phyloP scores from a whole-genome alignment of 2,113 vertebrate species.

The Neoarius graeffei region DNA sequence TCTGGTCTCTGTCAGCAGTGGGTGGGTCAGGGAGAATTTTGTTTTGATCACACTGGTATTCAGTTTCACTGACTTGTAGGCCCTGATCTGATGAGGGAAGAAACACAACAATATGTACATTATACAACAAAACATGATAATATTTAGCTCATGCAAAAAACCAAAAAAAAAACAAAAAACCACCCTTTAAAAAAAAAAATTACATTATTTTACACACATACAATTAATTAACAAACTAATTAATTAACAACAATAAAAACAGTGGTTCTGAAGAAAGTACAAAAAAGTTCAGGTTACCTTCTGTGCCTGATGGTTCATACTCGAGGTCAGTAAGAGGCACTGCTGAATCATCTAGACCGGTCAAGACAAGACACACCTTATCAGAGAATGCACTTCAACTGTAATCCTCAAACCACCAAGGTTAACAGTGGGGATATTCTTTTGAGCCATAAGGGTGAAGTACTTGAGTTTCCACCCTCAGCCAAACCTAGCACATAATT shows the following conservation, averaged over 20 bases:
- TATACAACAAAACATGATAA: neutral
- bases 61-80: conserved; percentile 3
- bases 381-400: neutral
- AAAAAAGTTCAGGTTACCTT: conserved; percentile 37
- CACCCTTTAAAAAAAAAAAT: no score
- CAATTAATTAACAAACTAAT: no score
- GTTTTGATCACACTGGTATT: conserved; percentile 9
- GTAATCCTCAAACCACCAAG: neutral
- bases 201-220: no score
- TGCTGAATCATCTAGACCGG: conserved; percentile 39
- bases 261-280: neutral
- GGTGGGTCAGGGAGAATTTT: neutral
- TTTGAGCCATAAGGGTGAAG: neutral
- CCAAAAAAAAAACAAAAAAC: no score
- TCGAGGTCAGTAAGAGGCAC: conserved; percentile 44
- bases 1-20: neutral
- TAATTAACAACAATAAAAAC: neutral
- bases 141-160: no score
- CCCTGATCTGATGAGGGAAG: conserved; percentile 14
- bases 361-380: neutral
- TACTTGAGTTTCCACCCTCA: neutral
- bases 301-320: conserved; percentile 35
- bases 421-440: neutral
- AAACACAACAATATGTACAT: neutral
- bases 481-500: neutral